phyloP scores from a whole-genome alignment of 2,113 vertebrate species.

The Sminthopsis crassicaudata region DNA sequence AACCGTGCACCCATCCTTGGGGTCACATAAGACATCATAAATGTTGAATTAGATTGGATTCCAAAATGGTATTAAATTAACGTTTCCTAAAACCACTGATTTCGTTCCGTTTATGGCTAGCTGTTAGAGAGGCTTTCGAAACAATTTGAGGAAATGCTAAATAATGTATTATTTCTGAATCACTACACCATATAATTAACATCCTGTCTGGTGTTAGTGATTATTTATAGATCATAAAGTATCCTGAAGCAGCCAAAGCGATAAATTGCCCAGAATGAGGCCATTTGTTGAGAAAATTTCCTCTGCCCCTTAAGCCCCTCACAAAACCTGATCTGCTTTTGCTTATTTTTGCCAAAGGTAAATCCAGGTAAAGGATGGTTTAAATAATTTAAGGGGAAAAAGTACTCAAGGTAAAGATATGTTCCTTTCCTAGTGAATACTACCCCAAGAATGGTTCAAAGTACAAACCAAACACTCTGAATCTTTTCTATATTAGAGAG shows the following conservation, averaged over 20 bases:
- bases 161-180: conserved; percentile 77
- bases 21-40: background rate
- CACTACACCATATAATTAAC: conserved; percentile 67
- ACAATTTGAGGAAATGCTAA: conserved; percentile 64
- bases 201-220: conserved; percentile 50
- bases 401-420: background rate
- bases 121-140: conserved; percentile 35
- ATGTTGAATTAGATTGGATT: background rate
- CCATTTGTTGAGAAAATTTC: conserved; percentile 7
- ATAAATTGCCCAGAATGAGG: conserved; percentile 60
- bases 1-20: background rate
- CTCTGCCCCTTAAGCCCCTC: conserved; percentile 39
- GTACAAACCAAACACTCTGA: background rate
- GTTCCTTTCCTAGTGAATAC: background rate
- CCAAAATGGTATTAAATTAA: background rate
- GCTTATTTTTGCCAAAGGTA: conserved; percentile 9
- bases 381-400: background rate
- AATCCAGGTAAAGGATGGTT: background rate
- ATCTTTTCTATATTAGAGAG: background rate
- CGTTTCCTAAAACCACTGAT: conserved; percentile 24
- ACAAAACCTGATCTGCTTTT: background rate
- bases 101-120: conserved; percentile 14
- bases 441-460: background rate
- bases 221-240: conserved; percentile 66
- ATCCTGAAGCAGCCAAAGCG: conserved; percentile 49